Base-by-base conservation (phyloP, 1,140 invertebrate species). In the Semibalanus balanoides region DNA sequence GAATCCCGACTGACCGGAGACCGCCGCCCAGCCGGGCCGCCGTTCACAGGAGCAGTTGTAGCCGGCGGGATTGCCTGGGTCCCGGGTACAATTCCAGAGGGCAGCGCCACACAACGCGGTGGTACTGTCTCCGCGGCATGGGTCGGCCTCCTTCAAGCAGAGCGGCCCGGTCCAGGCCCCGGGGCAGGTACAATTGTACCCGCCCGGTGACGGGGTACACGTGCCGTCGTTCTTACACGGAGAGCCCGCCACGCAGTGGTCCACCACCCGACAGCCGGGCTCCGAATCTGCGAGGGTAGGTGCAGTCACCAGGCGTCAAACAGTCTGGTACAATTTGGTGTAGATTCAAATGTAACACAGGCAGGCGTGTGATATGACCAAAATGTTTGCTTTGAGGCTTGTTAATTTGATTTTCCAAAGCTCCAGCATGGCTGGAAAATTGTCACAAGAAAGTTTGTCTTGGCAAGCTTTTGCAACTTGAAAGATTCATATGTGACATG, bases 211-310 rank as follows among this genome's bases (percentile, higher is more conserved):
- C 51, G 51, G 51, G 14, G 1, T 14, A 81, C 93, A 95, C 75
- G 88, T 89, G 30, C 92, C 94, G 11, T 93, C 94, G 83, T 96
- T 96, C 29, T 92, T 92, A 83, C 94, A 96, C 0, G 94, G 93
- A 79, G 91, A 90, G 25, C 88, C 89, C 7, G 51, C 51, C 51
- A 64, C 22, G 51, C 51, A 64, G 51, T 64, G 51, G 51, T 64
- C 51, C 14, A 25, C 51, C 14, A 64, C 22, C 14, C 7, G 7
- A 25, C 51, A 64, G 51, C 51, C 51, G 51, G 51, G 51, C 51
- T 64, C 51, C 1, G 11, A 14, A 1, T 64, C 51, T 64, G 51
- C 51, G 11, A 19, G 14, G 35, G 35, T 5, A 5, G 35, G n/a
- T n/a, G n/a, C n/a, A n/a, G n/a, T n/a, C n/a, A n/a, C n/a, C n/a